Evolutionary conservation across 1,140 invertebrate species (phyloP).

Genomic region (Pseudomyrmex cubaensis): DNA sequence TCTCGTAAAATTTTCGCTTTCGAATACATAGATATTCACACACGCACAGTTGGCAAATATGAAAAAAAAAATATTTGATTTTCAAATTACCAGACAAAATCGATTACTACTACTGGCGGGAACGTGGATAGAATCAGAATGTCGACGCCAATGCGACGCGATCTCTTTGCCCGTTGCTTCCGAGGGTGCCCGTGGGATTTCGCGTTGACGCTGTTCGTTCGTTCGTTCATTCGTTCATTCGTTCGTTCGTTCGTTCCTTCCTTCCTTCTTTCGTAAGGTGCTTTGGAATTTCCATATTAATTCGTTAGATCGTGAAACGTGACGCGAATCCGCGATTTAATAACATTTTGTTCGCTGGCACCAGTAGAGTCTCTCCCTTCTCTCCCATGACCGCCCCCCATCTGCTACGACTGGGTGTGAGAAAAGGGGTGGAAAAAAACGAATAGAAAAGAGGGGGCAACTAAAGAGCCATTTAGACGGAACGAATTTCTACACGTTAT

Average conservation of each 20-base stretch:
- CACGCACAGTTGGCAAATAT: neutral
- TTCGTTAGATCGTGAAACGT: conserved; percentile 78
- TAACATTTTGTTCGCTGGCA: conserved; percentile 72
- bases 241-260: conserved; percentile 65
- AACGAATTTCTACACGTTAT: conserved; percentile 16
- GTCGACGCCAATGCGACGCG: conserved; percentile 69
- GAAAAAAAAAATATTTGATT: neutral
- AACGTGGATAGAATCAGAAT: conserved; percentile 20
- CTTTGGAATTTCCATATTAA: conserved; percentile 81
- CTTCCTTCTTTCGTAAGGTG: conserved; percentile 70
- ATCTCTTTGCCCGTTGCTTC: conserved; percentile 59
- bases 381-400: neutral
- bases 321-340: conserved; percentile 76
- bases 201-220: conserved; percentile 63
- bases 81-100: neutral
- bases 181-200: conserved; percentile 69
- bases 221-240: conserved; percentile 26
- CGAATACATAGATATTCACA: neutral
- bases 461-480: conserved; percentile 37
- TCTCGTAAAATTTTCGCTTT: neutral
- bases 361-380: neutral
- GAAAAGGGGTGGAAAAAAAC: neutral
- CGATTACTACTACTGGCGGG: neutral
- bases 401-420: neutral
- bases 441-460: neutral